These are phyloP conservation scores for Fratercula arctica DNA, from an alignment of 2,797 vertebrate genomes.

Conservation along the genomic window DNA sequence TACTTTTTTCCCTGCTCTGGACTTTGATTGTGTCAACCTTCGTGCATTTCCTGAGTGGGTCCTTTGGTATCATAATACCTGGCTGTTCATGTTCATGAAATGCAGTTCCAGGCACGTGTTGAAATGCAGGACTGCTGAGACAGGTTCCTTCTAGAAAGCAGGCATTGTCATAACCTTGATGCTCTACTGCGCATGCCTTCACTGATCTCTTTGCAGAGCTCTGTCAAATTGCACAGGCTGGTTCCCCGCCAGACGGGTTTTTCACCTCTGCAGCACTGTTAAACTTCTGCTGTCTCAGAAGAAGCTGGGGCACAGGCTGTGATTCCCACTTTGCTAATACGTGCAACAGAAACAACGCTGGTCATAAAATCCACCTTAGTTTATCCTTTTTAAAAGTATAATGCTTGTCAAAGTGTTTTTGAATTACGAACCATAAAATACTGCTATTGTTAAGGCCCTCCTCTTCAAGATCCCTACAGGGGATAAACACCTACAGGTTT, in stretches of 20 bases:
- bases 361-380: not conserved
- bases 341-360: not conserved
- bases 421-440: not conserved
- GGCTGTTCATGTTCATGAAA: not conserved
- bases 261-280: not conserved
- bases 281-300: not conserved
- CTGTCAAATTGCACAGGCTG: not conserved
- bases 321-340: not conserved
- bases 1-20: not conserved
- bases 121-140: not conserved
- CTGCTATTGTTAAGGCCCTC: not conserved
- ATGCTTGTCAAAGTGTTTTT: not conserved
- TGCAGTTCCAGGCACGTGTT: not conserved
- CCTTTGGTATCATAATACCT: not conserved
- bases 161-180: not conserved
- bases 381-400: not conserved
- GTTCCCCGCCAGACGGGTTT: rapidly evolving
- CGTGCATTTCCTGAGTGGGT: not conserved
- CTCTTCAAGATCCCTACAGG: not conserved
- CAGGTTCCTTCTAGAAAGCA: not conserved
- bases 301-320: not conserved
- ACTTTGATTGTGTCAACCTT: not conserved
- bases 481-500: not conserved
- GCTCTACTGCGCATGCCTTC: not conserved
- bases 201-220: not conserved